Base-by-base conservation (phyloP, 2,888 invertebrate genomes). In the Thereva unica region DNA sequence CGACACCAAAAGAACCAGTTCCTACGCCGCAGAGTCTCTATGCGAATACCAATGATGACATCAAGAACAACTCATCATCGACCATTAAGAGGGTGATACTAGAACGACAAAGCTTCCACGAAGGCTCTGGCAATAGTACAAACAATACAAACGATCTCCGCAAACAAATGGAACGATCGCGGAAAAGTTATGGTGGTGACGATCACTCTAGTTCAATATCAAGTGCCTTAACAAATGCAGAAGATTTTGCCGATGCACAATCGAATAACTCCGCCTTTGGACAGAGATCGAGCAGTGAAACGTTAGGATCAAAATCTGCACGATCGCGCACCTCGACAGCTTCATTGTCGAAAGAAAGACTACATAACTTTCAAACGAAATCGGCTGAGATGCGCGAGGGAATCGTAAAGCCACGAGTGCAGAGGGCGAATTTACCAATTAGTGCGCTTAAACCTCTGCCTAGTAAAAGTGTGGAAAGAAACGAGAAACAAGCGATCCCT, bases 51-150 rank as follows among this genome's bases (percentile, higher is more conserved):
- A 10, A 34, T 5, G 37, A 54, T 35, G 34, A 35, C 7, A 42
- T 35, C 7, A 53, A 55, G 1, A 34, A 35, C 8, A 54, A 59
- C n/a, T 5, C 40, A 38, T 12, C 44, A 5, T 5, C 76, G 2
- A 57, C 71, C 2, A 73, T 75, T 37, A 79, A 79, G 34, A 74
- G 80, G 4, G 75, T 80, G 1, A 73, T 79, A 1, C 71, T 80
- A 4, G 79, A 80, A 68, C 73, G 77, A 0, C 76, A 77, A 68
- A 75, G 76, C 53, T 76, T 75, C 64, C 74, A 75, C 67, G 75
- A 74, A 3, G 71, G 73, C 5, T 72, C 74, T 1, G 72, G 72
- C 9, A 71, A 71, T n/a, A 70, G 69, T 12, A 72, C 72, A 7
- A 73, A 73, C 68, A 70, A 72, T 4, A 69, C 71, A 4, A 66